Conservation (phyloP, 1,140 invertebrate genomes). For the Adelges cooleyi region DNA sequence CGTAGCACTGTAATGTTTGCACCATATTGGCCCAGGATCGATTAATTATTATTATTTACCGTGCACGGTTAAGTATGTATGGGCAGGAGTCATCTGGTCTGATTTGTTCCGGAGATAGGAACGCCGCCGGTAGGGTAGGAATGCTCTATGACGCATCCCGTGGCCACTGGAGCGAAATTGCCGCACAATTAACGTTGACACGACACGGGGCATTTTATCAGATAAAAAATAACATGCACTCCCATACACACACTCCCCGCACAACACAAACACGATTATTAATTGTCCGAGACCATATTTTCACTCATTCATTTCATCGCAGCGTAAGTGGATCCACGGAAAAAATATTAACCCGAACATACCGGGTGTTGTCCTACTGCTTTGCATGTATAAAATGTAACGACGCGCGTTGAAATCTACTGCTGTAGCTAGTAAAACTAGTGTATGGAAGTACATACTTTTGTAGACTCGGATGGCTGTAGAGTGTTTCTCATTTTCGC, state of each 20-base stretch:
- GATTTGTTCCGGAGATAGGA: constrained; percentile 27
- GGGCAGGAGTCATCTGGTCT: constrained; percentile 24
- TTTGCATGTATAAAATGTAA: no score
- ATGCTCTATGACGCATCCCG: constrained; percentile 26
- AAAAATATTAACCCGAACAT: background rate
- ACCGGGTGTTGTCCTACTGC: no score
- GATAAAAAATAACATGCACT: background rate
- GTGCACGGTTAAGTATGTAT: background rate
- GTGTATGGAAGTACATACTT: no score
- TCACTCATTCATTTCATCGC: background rate
- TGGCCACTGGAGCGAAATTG: constrained; percentile 19
- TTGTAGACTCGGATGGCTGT: no score
- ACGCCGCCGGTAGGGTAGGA: constrained; percentile 1
- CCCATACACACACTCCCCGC: no score
- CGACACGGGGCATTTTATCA: background rate
- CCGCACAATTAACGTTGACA: constrained; percentile 27
- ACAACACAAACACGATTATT: constrained; percentile 5
- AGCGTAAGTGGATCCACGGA: background rate
- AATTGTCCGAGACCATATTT: constrained; percentile 27
- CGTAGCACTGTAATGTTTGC: background rate
- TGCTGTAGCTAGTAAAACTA: no score
- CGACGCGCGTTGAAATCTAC: no score
- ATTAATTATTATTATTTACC: constrained; percentile 26
- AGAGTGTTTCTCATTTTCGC: no score
- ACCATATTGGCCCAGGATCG: constrained; percentile 21